Evolutionary conservation across 2,888 invertebrate genomes (phyloP).

Genomic region (Unio pictorum): DNA sequence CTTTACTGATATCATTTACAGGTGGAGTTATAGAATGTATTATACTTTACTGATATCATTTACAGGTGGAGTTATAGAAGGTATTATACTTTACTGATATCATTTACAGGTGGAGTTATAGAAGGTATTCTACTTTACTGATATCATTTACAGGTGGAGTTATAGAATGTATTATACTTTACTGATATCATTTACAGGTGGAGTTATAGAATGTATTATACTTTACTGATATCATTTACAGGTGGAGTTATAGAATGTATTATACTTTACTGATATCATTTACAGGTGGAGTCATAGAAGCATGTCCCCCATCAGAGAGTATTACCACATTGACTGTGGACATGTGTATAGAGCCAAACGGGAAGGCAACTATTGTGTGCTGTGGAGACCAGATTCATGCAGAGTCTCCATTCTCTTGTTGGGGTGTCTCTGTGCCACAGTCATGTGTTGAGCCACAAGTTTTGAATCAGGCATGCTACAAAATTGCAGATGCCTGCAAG

Average conservation of each 20-base stretch:
- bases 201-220: too few relatives aligned
- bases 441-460: slow-evolving; percentile 67
- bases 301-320: slow-evolving; percentile 70
- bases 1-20: slow-evolving; percentile 18
- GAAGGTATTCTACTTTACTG: too few relatives aligned
- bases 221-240: too few relatives aligned
- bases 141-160: too few relatives aligned
- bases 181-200: too few relatives aligned
- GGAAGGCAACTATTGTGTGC: slow-evolving; percentile 56
- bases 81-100: too few relatives aligned
- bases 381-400: slow-evolving; percentile 71
- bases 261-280: neutral
- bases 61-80: too few relatives aligned
- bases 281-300: slow-evolving; percentile 71
- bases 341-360: slow-evolving; percentile 69
- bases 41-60: too few relatives aligned
- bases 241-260: too few relatives aligned
- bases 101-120: too few relatives aligned
- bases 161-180: too few relatives aligned
- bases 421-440: slow-evolving; percentile 71
- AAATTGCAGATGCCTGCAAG: slow-evolving; percentile 67
- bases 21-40: slow-evolving; percentile 69
- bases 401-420: slow-evolving; percentile 64
- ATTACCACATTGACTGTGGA: slow-evolving; percentile 69
- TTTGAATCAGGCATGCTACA: slow-evolving; percentile 62